Percentiles rank a stretch among this genome's conserved stretches.
Conservation (phyloP, 2,888 invertebrate genomes). For the Ptilodon capucinus region DNA sequence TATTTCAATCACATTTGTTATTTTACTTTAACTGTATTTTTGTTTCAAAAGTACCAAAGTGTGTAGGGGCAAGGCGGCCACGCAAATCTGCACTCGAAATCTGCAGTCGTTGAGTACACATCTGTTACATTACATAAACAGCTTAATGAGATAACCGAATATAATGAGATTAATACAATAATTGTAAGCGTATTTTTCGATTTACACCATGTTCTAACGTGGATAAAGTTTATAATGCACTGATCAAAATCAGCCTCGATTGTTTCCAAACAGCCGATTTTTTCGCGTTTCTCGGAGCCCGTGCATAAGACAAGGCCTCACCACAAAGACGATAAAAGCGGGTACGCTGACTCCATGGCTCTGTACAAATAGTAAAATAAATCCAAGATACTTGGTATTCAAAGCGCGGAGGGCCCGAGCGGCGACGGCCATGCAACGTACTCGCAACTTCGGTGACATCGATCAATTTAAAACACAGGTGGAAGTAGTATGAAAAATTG, state of each 20-base stretch:
- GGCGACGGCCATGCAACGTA: background rate
- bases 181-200: no score
- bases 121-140: no score
- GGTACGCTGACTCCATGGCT: conserved; percentile 30
- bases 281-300: conserved; percentile 17
- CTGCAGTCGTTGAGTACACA: no score
- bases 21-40: no score
- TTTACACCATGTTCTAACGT: no score
- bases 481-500: background rate
- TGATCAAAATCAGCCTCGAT: background rate
- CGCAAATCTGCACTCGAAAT: no score
- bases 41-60: no score
- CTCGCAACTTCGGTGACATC: background rate
- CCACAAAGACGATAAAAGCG: conserved; percentile 39
- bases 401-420: conserved; percentile 3
- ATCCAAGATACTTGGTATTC: conserved; percentile 19
- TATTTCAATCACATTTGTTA: no score
- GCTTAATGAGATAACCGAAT: no score
- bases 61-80: no score
- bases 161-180: no score
- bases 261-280: background rate
- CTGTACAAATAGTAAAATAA: conserved; percentile 30
- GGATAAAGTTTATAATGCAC: no score
- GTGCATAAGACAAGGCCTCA: conserved; percentile 25
- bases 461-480: background rate